These are phyloP conservation scores for Hydroisotoma schaefferi DNA, from an alignment of 2,888 invertebrate species.

Conservation along the genomic window DNA sequence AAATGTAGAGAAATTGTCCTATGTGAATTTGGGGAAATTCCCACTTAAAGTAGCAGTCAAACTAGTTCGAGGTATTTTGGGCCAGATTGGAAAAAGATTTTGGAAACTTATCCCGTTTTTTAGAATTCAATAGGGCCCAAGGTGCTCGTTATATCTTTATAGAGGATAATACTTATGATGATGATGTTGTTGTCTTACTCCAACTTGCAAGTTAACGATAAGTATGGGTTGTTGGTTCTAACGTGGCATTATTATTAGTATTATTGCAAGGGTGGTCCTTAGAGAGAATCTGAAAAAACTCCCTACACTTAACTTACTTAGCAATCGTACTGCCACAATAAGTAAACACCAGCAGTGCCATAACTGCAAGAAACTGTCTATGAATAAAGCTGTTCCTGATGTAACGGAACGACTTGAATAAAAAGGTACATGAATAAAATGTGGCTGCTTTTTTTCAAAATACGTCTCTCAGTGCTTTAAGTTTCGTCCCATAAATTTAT, in stretches of 20 bases:
- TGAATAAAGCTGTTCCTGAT: background rate
- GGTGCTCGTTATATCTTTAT: slow-evolving; percentile 38
- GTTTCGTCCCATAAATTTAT: background rate
- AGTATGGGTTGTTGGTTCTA: slow-evolving; percentile 11
- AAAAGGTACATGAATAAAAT: slow-evolving; percentile 26
- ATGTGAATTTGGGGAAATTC: background rate
- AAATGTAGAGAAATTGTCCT: background rate
- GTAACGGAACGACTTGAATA: slow-evolving; percentile 12
- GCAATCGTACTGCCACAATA: too few relatives aligned
- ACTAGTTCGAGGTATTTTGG: too few relatives aligned
- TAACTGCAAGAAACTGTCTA: background rate
- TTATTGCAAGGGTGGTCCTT: slow-evolving; percentile 13
- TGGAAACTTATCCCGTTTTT: slow-evolving; percentile 21
- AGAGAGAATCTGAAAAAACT: background rate
- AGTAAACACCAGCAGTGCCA: too few relatives aligned
- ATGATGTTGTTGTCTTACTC: background rate
- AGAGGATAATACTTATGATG: slow-evolving; percentile 15
- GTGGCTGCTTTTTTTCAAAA: background rate
- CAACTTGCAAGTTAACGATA: background rate
- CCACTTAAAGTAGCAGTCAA: too few relatives aligned
- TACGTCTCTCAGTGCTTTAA: slow-evolving; percentile 9
- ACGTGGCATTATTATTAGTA: slow-evolving; percentile 18
- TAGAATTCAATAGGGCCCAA: slow-evolving; percentile 31
- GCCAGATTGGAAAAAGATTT: slow-evolving; percentile 5
- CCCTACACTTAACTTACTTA: too few relatives aligned